A percentile compares a stretch with the other conserved stretches of the same genome.
phyloP scores from a whole-genome alignment of 2,797 vertebrate species.

The Pyrocephalus nanus region DNA sequence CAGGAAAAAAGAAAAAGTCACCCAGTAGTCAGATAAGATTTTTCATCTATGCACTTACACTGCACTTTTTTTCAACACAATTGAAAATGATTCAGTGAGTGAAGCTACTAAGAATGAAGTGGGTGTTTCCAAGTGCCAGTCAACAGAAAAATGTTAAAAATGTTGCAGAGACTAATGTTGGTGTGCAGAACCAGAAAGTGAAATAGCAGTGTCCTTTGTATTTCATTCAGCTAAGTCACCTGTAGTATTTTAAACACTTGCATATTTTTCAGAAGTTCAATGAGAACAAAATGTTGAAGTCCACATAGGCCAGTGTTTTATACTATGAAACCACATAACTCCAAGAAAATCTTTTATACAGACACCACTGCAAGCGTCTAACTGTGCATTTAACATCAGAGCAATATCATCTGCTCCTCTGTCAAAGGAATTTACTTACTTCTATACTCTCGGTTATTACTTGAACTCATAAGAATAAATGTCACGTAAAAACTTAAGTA shows the following conservation, averaged over 20 bases:
- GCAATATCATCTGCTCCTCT: not conserved
- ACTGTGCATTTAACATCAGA: not conserved
- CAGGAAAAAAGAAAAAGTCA: not conserved
- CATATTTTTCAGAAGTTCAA: not conserved
- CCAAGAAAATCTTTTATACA: not conserved
- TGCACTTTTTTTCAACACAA: conserved; percentile 6
- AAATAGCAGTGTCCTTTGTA: not conserved
- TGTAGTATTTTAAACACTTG: not conserved
- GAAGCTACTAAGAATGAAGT: conserved; percentile 5
- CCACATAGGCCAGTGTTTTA: not conserved
- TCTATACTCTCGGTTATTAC: not conserved
- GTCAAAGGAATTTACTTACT: not conserved
- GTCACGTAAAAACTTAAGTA: not conserved
- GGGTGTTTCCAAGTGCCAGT: conserved; percentile 41
- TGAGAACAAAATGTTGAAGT: not conserved
- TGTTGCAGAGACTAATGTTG: not conserved
- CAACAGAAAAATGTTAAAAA: conserved; percentile 27
- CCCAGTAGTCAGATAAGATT: not conserved
- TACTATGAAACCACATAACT: not conserved
- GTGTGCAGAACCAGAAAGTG: not conserved
- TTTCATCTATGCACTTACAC: not conserved
- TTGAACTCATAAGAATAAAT: not conserved
- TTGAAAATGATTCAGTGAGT: conserved; percentile 1
- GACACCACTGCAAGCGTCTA: not conserved
- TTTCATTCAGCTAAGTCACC: not conserved